Evolutionary conservation across 2,888 invertebrate species (phyloP), one percentile per base, ranked within the genome.

Genomic region (Osmoderma eremita): DNA sequence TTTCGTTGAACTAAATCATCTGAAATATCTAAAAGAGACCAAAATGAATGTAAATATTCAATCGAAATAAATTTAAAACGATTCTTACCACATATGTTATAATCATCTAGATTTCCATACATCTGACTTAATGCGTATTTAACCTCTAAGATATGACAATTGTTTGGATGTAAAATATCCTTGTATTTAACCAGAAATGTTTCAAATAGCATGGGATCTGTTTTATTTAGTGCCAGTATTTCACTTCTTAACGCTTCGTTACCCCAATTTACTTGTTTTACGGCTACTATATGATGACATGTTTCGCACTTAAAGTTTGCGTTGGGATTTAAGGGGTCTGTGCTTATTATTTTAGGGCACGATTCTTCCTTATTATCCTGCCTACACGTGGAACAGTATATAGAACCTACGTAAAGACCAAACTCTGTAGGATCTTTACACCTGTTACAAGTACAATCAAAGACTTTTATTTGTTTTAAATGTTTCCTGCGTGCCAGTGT

Each of bases 341-440:
- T 82, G 1, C 90, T 88, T 24, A 88, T 72, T 49, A 90, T 77
- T 84, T 87, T 87, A 65, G 82, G 84, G 74, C 61, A 80, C 81
- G 30, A 20, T 15, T 48, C 41, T 1, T 45, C 45, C 41, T 65
- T 58, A 38, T 69, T 61, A 1, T 56, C 54, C 18, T 70, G 49
- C 17, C 53, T 53, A 50, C 77, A 76, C 12, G 63, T 39, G n/a
- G 85, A 84, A 74, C 91, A 91, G 65, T 85, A 84, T 51, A 90
- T 86, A 0, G 88, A 86, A 0, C 90, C 89, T 15, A 88, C 78
- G 68, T 74, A 78, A 4, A 78, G 79, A 1, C 86, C 87, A 50
- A 90, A 79, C 78, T 92, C 92, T 0, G 90, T 88, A 3, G 90
- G 88, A 81, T 92, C 92, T 24, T 78, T 80, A 75, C 92, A 92